Base-by-base conservation (phyloP, 2,113 vertebrate species). In the Brienomyrus brachyistius region DNA sequence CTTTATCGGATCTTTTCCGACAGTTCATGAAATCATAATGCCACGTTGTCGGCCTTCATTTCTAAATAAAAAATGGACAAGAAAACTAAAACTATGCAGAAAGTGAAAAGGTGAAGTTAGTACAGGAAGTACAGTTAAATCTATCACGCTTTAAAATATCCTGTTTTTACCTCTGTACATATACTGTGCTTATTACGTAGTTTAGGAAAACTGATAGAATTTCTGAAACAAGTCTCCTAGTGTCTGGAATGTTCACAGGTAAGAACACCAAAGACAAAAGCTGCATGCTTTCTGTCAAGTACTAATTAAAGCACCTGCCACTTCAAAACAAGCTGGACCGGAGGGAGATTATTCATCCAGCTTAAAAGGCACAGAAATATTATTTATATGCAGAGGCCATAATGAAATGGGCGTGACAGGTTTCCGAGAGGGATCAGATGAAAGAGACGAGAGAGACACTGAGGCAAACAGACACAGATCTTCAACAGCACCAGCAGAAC, bases 1-100 rank as follows among this genome's bases (percentile, higher is more conserved):
- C 85, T 52, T 56, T 56, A 87, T 56, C 17, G 5, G 50, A 17
- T 52, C n/a, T 51, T 56, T 87, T 86, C 85, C 35, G 27, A 86
- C 50, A 86, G 15, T n/a, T 10, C n/a, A 87, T 56, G 23, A 54
- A 87, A 40, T 87, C 51, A 87, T 56, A 87, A 87, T 87, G 51
- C 31, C 27, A 51, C 15, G 48, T 23, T 51, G 51, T 15, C 31
- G 19, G 13, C 19, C 11, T 56, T 54, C 51, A 56, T 87, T 56
- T 52, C 31, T 19, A 54, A 54, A 31, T 13, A 52, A 27, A 86
- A 54, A 5, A 86, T 15, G 21, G 11, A 27, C 4, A 54, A 54
- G 27, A 52, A 51, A 86, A 31, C 85, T 51, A 27, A 2, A 19
- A 54, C 35, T 86, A 54, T 54, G 52, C n/a, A 52, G n/a, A 35